Base-by-base conservation (phyloP, 2,113 vertebrate species). In the Oenanthe oenanthe region DNA sequence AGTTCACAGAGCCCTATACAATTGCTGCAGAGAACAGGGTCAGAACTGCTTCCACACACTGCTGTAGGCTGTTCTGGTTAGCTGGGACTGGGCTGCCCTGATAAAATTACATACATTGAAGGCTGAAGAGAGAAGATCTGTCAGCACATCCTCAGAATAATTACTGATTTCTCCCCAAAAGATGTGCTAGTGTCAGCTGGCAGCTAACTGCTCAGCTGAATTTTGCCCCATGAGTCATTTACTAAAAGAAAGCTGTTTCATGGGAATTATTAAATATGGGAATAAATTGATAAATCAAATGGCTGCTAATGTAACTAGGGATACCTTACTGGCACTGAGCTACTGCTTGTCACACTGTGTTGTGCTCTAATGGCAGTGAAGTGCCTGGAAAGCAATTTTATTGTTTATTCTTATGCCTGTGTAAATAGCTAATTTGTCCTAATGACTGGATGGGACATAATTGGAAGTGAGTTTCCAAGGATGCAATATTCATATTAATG, bases 401-500 rank as follows among this genome's bases (percentile, higher is more conserved):
- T 92, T 92, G 63, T 94, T 94, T 88, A 66, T 20, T 90, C 36
- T 89, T 58, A 36, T 7, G 40, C 22, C 67, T 86, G 48, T 71
- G 48, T 88, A 86, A 96, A 93, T 88, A 92, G 85, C 70, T 81
- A 86, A 90, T 90, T 96, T 90, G 71, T 45, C 56, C 48, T 95
- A 95, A 88, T 92, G 75, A 84, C 53, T 72, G 48, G 56, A 92
- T 80, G 40, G 60, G 47, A 67, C 20, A 4, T 89, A 96, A 91
- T 71, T 93, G 71, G 72, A 88, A 94, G 72, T 51, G 58, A 77
- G 31, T 87, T 68, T 87, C 88, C 67, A 74, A 81, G 70, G 68
- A 38, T 67, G 53, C 54, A 63, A 88, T 74, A 40, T 28, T 83
- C 48, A 32, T 88, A 87, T 93, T 93, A 94, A 96, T 95, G 85